These are phyloP conservation scores for Drosophila azteca DNA, from an alignment of 1,140 invertebrate species.

Conservation along the genomic window DNA sequence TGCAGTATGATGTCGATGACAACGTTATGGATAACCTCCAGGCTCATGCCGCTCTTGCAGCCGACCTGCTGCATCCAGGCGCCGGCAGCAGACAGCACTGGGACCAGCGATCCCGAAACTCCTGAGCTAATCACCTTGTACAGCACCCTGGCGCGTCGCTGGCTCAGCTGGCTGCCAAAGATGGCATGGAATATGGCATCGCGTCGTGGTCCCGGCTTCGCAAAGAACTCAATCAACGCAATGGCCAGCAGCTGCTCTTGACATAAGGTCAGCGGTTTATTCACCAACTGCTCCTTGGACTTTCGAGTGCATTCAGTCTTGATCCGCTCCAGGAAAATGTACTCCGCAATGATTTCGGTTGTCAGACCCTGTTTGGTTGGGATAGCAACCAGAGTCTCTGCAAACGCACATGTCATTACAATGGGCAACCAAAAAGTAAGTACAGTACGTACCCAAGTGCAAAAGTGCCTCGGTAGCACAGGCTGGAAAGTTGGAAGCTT, in stretches of 20 bases:
- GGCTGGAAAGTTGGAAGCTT: too few relatives aligned
- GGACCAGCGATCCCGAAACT: constrained; percentile 89
- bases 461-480: too few relatives aligned
- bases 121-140: constrained; percentile 91
- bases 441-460: too few relatives aligned
- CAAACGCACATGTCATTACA: not conserved
- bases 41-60: constrained; percentile 89
- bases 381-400: constrained; percentile 65
- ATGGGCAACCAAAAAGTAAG: too few relatives aligned
- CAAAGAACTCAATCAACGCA: constrained; percentile 90
- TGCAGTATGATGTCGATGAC: constrained; percentile 91
- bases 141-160: constrained; percentile 88
- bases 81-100: constrained; percentile 89
- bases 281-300: constrained; percentile 40
- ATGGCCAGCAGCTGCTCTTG: constrained; percentile 91
- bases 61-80: constrained; percentile 93
- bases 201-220: constrained; percentile 87
- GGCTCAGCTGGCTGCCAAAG: constrained; percentile 88
- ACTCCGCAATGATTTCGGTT: constrained; percentile 91
- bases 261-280: constrained; percentile 86
- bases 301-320: constrained; percentile 57
- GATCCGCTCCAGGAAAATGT: constrained; percentile 90
- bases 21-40: constrained; percentile 89
- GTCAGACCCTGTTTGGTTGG: constrained; percentile 85
- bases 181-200: constrained; percentile 92